Conservation (phyloP, 2,888 invertebrate genomes). For the Cephus sareptanus region DNA sequence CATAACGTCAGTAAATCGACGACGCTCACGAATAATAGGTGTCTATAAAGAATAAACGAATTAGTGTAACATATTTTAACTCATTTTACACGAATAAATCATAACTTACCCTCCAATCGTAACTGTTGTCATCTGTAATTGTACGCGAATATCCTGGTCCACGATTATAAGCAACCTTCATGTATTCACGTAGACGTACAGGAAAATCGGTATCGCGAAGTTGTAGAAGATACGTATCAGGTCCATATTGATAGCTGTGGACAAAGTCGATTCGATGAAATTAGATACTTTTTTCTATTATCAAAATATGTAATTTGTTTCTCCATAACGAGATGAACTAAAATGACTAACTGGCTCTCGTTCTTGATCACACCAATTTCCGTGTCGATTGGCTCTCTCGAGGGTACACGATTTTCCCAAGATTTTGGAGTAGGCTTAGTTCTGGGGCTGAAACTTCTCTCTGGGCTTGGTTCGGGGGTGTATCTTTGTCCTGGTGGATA, state of each 20-base stretch:
- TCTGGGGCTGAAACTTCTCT: constrained; percentile 64
- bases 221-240: constrained; percentile 95
- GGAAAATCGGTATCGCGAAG: constrained; percentile 94
- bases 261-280: neutral
- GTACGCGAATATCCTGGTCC: constrained; percentile 78
- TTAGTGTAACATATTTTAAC: neutral
- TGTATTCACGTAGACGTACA: constrained; percentile 90
- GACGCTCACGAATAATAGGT: constrained; percentile 88
- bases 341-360: constrained; percentile 83
- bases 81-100: neutral
- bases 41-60: constrained; percentile 68
- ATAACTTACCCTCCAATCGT: constrained; percentile 80
- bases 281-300: neutral
- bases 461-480: constrained; percentile 83
- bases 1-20: constrained; percentile 94
- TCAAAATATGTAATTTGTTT: neutral
- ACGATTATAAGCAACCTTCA: constrained; percentile 89
- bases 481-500: constrained; percentile 88
- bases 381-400: constrained; percentile 85
- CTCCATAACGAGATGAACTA: neutral
- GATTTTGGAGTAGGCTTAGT: constrained; percentile 67
- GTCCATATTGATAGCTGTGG: constrained; percentile 92
- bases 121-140: constrained; percentile 74
- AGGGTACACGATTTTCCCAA: constrained; percentile 79
- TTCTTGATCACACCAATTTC: constrained; percentile 84